Evolutionary conservation across 2,797 vertebrate species (phyloP).

Genomic region (Sciaenops ocellatus): DNA sequence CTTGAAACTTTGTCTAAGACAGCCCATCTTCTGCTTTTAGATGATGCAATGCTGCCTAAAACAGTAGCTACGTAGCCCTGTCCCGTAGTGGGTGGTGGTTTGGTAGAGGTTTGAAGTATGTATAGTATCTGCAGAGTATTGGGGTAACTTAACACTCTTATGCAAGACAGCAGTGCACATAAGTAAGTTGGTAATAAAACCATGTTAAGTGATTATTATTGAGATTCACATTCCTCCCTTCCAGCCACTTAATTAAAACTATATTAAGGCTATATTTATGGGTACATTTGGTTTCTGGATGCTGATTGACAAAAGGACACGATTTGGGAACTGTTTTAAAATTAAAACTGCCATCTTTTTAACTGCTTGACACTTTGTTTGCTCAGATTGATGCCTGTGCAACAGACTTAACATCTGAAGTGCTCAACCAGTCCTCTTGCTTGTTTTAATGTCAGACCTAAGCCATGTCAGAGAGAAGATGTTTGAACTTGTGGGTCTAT

Average conservation of each 20-base stretch:
- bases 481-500: background rate
- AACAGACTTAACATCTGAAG: too few species aligned
- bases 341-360: too few species aligned
- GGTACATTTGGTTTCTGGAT: background rate
- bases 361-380: too few species aligned
- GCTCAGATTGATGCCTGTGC: too few species aligned
- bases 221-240: background rate
- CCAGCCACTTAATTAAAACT: background rate
- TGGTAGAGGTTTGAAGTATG: background rate
- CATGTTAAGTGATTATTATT: background rate
- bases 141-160: background rate
- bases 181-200: background rate
- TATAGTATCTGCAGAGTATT: background rate
- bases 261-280: background rate
- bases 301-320: background rate
- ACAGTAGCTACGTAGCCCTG: background rate
- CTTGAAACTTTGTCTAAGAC: slow-evolving; percentile 20
- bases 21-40: background rate
- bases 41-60: slow-evolving; percentile 26
- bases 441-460: background rate
- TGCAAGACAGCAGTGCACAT: background rate
- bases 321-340: background rate
- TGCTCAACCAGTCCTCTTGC: background rate
- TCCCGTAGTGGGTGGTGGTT: too few species aligned
- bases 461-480: background rate